A percentile compares a stretch with the other conserved stretches of the same genome.
These are phyloP conservation scores for Ctenosaura bakeri DNA, from an alignment of 2,797 vertebrate species.

Conservation along the genomic window DNA sequence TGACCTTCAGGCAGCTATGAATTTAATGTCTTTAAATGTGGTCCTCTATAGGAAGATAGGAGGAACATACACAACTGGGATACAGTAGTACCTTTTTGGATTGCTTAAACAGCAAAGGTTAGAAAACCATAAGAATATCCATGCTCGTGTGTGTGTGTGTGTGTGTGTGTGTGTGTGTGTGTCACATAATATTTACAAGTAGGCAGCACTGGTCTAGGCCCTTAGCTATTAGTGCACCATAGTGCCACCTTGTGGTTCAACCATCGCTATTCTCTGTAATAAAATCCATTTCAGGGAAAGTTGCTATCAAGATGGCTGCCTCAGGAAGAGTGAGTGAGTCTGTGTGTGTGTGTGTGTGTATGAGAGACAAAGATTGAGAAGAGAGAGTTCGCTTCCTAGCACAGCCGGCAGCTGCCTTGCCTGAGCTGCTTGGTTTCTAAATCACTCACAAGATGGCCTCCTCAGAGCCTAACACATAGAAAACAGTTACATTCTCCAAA, in stretches of 20 bases:
- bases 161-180: constrained; percentile 14
- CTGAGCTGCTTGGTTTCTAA: constrained; percentile 40
- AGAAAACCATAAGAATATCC: constrained; percentile 50
- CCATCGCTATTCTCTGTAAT: constrained; percentile 58
- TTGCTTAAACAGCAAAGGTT: constrained; percentile 16
- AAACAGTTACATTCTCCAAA: constrained; percentile 7
- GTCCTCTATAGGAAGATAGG: rapidly evolving
- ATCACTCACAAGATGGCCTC: constrained; percentile 57
- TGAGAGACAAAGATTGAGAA: not conserved
- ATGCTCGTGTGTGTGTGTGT: not conserved
- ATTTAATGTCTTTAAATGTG: not conserved
- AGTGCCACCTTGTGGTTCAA: constrained; percentile 79
- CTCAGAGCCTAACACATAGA: constrained; percentile 38
- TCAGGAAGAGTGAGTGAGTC: too few species aligned
- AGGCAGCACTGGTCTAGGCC: constrained; percentile 57
- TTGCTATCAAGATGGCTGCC: constrained; percentile 77
- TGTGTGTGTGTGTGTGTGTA: not conserved
- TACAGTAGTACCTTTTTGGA: not conserved
- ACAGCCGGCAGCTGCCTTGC: constrained; percentile 51
- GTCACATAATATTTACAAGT: constrained; percentile 62
- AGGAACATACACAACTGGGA: not conserved
- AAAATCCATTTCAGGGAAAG: constrained; percentile 56
- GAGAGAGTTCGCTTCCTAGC: not conserved
- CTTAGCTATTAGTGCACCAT: constrained; percentile 59
- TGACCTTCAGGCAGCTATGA: not conserved